These are phyloP conservation scores for Heliconius eleuchia DNA, from an alignment of 1,140 invertebrate species.

Conservation along the genomic window DNA sequence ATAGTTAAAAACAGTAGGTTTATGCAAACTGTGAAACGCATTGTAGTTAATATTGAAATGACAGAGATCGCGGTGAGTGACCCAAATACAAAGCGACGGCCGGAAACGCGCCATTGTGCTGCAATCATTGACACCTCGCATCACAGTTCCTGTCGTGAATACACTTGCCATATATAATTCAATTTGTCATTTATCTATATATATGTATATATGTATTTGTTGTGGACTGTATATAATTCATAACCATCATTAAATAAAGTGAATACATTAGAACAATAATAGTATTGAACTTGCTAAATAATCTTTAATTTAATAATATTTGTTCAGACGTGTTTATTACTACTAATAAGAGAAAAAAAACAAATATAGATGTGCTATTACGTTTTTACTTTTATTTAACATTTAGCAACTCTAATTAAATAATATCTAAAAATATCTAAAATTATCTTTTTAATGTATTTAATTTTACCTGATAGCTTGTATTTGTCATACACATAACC, in stretches of 20 bases:
- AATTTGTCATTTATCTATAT: constrained; percentile 1
- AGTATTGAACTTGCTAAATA: background rate
- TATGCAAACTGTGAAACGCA: constrained; percentile 41
- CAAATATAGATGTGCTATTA: too few relatives aligned
- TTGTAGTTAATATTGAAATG: constrained; percentile 73
- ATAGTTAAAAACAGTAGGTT: constrained; percentile 33
- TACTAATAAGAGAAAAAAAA: too few relatives aligned
- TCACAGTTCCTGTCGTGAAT: constrained; percentile 37
- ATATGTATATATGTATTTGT: too few relatives aligned
- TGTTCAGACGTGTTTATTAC: too few relatives aligned
- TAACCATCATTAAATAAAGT: too few relatives aligned
- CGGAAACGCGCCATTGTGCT: constrained; percentile 74
- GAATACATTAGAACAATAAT: background rate
- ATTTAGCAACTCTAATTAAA: too few relatives aligned
- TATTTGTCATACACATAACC: background rate
- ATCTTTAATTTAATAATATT: too few relatives aligned
- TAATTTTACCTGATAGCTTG: background rate
- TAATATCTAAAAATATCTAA: background rate
- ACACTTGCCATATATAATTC: constrained; percentile 25
- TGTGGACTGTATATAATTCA: too few relatives aligned
- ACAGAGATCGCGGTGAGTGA: constrained; percentile 77
- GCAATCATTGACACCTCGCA: constrained; percentile 78
- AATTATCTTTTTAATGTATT: background rate
- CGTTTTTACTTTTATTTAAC: too few relatives aligned
- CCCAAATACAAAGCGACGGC: constrained; percentile 75